Base-by-base conservation (phyloP, 2,797 vertebrate genomes). In the Rallus crepitans region DNA sequence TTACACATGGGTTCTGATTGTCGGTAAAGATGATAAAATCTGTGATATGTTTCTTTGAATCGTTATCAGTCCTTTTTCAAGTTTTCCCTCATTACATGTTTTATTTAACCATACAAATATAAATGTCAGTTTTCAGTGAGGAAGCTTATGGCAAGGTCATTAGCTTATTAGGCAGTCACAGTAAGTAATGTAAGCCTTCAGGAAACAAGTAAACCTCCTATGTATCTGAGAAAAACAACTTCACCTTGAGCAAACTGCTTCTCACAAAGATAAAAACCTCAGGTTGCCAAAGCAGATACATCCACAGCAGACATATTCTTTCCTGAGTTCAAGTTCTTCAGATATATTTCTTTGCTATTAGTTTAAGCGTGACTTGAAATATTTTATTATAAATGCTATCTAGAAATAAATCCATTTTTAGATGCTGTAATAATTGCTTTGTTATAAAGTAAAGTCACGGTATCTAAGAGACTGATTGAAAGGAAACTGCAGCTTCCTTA, bases 21-120 rank as follows among this genome's bases (percentile, higher is more conserved):
- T 96, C 84, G 23, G 83, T 72, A 82, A 94, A 94, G 87, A 97
- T 93, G 75, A 97, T 90, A 88, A 95, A 94, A 86, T 71, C 87
- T 78, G 63, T 72, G n/a, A 76, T 64, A 88, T 5, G 24, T 87
- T 96, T 94, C 93, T 96, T 82, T 96, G 89, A 97, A 88, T 87
- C 71, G 69, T 77, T 87, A 86, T 85, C 70, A 66, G 52, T 77
- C 91, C 28, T 92, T 95, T 94, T 78, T 82, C 17, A 30, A 72
- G 37, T 76, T 91, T 94, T 95, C 86, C 77, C 70, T 92, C 61
- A 82, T 91, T 96, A 88, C 76, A 90, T 94, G 69, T 96, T 97
- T 96, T 97, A 96, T 97, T 97, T 97, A 97, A 97, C 77, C 75
- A 88, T 93, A 96, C 96, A 97, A 96, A 97, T 97, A 77, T 77